These are phyloP conservation scores for Oplegnathus fasciatus DNA, from an alignment of 2,113 vertebrate genomes.

Conservation along the genomic window DNA sequence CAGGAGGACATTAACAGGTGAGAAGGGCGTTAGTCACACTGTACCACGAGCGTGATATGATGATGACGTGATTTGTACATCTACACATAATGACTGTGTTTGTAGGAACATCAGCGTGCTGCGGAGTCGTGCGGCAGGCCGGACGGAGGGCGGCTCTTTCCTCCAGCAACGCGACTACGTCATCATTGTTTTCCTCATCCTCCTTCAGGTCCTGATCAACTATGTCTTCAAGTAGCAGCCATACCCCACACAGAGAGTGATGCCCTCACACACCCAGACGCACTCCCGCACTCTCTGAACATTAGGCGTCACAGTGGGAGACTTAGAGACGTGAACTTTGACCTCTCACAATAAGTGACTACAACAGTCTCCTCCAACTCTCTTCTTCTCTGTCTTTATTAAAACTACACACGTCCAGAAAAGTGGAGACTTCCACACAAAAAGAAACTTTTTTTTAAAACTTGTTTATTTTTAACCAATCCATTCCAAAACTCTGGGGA, in stretches of 20 bases:
- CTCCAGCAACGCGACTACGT: constrained; percentile 94
- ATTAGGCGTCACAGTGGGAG: neutral
- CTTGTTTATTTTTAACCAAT: constrained; percentile 54
- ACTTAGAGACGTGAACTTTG: constrained; percentile 15
- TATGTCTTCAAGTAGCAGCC: constrained; percentile 92
- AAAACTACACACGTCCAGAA: constrained; percentile 19
- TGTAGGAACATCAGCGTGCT: constrained; percentile 91
- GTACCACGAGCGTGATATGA: rapidly evolving
- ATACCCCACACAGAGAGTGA: constrained; percentile 7
- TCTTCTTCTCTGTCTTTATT: constrained; percentile 35
- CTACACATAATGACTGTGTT: constrained; percentile 32
- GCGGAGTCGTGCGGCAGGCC: constrained; percentile 86
- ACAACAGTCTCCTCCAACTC: neutral
- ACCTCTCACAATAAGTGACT: constrained; percentile 19
- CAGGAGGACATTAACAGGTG: constrained; percentile 99
- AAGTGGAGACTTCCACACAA: constrained; percentile 9
- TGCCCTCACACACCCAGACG: neutral
- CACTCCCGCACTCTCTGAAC: neutral
- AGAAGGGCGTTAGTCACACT: rapidly evolving
- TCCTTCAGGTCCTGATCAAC: constrained; percentile 94
- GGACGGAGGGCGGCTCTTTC: constrained; percentile 89
- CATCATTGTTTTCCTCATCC: constrained; percentile 92
- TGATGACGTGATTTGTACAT: rapidly evolving
- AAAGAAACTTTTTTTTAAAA: constrained; percentile 45
- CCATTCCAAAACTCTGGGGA: constrained; percentile 52